These are phyloP conservation scores for Tortricodes alternella DNA, from an alignment of 2,888 invertebrate species.

Conservation along the genomic window DNA sequence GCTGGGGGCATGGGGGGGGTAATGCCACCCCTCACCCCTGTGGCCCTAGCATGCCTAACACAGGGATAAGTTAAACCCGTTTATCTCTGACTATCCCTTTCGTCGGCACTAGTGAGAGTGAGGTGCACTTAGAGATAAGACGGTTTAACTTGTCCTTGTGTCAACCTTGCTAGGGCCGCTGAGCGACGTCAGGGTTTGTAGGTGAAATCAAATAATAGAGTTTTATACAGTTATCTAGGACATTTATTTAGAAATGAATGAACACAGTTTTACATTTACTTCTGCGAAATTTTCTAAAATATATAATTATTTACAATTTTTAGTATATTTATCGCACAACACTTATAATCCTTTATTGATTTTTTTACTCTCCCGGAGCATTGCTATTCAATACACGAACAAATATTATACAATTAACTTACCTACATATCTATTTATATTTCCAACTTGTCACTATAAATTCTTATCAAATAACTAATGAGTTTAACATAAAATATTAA, in stretches of 20 bases:
- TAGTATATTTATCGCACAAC: slow-evolving; percentile 34
- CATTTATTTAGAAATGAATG: slow-evolving; percentile 73
- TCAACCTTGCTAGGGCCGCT: no score
- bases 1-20: no score
- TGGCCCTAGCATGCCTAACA: no score
- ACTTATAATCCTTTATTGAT: slow-evolving; percentile 33
- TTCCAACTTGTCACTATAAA: neutral
- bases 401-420: slow-evolving; percentile 7
- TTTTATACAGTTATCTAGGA: slow-evolving; percentile 56
- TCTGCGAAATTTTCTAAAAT: slow-evolving; percentile 47
- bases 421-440: slow-evolving; percentile 3
- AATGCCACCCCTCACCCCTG: no score
- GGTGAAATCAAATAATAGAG: neutral
- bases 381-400: slow-evolving; percentile 34
- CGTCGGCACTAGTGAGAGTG: no score
- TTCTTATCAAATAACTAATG: no score
- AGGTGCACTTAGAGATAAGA: no score
- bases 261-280: slow-evolving; percentile 73
- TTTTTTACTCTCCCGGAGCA: slow-evolving; percentile 68
- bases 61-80: no score
- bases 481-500: no score
- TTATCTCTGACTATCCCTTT: no score
- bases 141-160: no score
- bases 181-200: no score
- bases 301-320: slow-evolving; percentile 33